A percentile compares a stretch with the other conserved stretches of the same genome.
phyloP scores from a whole-genome alignment of 2,888 invertebrate species.

The Acronicta leporina region DNA sequence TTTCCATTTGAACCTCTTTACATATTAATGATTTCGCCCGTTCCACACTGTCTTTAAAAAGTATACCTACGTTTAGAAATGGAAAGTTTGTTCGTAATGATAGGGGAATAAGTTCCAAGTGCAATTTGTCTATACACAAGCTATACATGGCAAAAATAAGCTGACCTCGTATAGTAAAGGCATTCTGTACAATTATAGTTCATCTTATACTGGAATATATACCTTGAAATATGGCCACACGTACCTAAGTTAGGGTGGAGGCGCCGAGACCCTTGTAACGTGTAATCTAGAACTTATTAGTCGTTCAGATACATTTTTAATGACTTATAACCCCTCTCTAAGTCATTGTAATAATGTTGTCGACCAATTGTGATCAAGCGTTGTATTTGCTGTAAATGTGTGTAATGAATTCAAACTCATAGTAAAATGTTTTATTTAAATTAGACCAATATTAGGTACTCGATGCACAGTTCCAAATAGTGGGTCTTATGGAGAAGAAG shows the following conservation, averaged over 20 bases:
- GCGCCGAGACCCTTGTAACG: constrained; percentile 11
- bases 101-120: constrained; percentile 16
- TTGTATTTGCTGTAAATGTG: not conserved
- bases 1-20: constrained; percentile 25
- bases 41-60: constrained; percentile 21
- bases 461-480: no score
- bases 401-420: no score
- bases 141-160: no score
- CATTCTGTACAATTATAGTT: no score
- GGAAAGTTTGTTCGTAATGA: constrained; percentile 32
- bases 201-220: no score
- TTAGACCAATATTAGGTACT: no score
- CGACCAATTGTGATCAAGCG: constrained; percentile 26
- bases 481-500: no score
- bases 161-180: no score
- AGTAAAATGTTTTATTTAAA: no score
- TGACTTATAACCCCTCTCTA: constrained; percentile 23
- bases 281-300: constrained; percentile 24
- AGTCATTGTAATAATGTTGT: constrained; percentile 8
- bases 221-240: not conserved
- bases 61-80: constrained; percentile 5
- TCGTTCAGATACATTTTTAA: constrained; percentile 32
- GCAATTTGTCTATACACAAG: constrained; percentile 22
- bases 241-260: constrained; percentile 31
- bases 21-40: constrained; percentile 7